phyloP scores from a whole-genome alignment of 1,140 invertebrate genomes.

The Delia radicum region DNA sequence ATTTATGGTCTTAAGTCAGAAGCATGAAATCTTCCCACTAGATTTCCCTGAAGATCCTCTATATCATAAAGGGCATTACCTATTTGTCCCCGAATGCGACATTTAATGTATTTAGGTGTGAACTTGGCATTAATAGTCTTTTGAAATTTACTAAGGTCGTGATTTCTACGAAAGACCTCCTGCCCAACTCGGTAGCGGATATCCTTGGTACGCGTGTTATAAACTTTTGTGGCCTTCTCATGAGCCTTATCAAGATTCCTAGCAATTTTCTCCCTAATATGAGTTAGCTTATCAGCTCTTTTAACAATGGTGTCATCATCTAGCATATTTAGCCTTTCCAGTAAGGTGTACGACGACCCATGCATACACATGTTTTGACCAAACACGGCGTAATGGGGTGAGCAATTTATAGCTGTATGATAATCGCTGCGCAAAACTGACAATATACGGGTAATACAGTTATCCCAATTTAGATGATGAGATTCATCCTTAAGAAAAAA shows the following conservation, averaged over 20 bases:
- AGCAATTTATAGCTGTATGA: background rate
- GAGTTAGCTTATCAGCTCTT: too few relatives aligned
- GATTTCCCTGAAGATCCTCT: background rate
- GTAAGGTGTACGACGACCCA: background rate
- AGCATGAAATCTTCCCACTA: constrained; percentile 15
- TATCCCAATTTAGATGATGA: background rate
- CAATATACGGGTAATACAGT: background rate
- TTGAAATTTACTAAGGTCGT: background rate
- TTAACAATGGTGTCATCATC: too few relatives aligned
- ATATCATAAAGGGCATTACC: background rate
- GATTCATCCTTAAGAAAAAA: background rate
- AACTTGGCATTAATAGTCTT: background rate
- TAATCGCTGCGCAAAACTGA: background rate
- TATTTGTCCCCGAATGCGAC: background rate
- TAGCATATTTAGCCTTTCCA: background rate
- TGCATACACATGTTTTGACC: background rate
- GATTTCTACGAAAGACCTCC: background rate
- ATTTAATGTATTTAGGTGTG: background rate
- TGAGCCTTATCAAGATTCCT: background rate
- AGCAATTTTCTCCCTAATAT: too few relatives aligned
- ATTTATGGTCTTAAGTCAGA: constrained; percentile 30
- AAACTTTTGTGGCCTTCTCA: background rate
- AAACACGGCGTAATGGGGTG: background rate
- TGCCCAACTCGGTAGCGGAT: background rate
- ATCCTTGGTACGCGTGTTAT: background rate